Percentiles rank a stretch among this genome's conserved stretches.
Conservation (phyloP, 1,140 invertebrate species). For the Aphaenogaster floridana region DNA sequence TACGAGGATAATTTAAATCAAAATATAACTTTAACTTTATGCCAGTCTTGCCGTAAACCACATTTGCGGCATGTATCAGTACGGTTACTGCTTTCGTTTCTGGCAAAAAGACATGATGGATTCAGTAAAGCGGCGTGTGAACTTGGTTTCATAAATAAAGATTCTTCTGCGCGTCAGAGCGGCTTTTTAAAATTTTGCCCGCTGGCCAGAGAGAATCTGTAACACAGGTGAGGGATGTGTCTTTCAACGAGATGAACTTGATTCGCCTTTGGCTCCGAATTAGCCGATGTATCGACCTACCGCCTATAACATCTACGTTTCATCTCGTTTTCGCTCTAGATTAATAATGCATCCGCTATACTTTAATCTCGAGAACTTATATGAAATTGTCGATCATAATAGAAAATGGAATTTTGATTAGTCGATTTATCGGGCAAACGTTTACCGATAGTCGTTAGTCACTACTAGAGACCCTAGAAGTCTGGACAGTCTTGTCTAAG, state of each 20-base stretch:
- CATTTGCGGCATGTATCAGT: neutral
- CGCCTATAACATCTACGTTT: neutral
- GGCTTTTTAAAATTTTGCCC: conserved; percentile 72
- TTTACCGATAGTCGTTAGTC: neutral
- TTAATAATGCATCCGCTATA: neutral
- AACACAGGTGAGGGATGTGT: conserved; percentile 63
- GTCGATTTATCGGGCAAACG: neutral
- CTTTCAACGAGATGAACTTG: conserved; percentile 36
- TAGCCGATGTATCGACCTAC: conserved; percentile 13
- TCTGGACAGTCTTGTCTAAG: too few relatives aligned
- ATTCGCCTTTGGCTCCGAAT: conserved; percentile 27
- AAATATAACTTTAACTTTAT: neutral
- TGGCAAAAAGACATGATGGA: conserved; percentile 62
- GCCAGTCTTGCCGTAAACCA: neutral
- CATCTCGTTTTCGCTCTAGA: neutral
- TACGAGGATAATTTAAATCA: neutral
- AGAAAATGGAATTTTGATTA: neutral
- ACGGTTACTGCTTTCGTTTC: neutral
- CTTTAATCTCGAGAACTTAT: conserved; percentile 7
- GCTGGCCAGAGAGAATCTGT: conserved; percentile 71
- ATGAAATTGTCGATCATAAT: neutral
- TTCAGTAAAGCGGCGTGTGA: conserved; percentile 67
- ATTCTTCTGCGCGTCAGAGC: conserved; percentile 70
- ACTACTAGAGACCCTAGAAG: neutral
- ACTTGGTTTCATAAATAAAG: conserved; percentile 77